Conservation (phyloP, 2,113 vertebrate genomes). For the Hydropotes inermis region DNA sequence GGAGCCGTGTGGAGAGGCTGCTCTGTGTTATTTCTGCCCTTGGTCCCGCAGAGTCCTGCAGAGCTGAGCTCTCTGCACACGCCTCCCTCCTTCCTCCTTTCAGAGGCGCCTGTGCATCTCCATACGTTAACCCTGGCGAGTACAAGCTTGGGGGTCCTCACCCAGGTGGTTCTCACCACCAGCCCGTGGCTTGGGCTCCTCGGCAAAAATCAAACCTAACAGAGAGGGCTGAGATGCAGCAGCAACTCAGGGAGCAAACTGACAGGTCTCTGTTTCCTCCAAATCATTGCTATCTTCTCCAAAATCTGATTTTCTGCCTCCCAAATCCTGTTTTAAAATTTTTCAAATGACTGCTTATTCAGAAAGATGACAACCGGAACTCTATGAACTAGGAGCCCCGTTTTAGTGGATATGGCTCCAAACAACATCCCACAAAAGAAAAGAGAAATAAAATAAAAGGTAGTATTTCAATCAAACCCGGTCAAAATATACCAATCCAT, state of each 20-base stretch:
- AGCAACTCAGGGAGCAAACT: background rate
- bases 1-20: background rate
- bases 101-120: accelerated
- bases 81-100: background rate
- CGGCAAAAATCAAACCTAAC: background rate
- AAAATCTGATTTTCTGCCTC: background rate
- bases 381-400: constrained; percentile 4
- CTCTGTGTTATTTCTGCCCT: background rate
- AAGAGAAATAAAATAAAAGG: constrained; percentile 55
- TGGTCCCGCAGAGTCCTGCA: background rate
- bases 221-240: background rate
- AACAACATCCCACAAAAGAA: background rate
- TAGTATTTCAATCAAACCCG: background rate
- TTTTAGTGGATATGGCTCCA: constrained; percentile 23
- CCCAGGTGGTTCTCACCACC: accelerated
- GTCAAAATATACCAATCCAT: background rate
- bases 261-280: background rate
- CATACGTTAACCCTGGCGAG: accelerated
- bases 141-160: background rate
- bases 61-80: background rate
- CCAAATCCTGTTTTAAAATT: background rate
- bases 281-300: background rate
- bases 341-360: background rate
- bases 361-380: constrained; percentile 53
- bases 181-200: background rate